phyloP scores from a whole-genome alignment of 2,113 vertebrate genomes.

The Ranitomeya variabilis region DNA sequence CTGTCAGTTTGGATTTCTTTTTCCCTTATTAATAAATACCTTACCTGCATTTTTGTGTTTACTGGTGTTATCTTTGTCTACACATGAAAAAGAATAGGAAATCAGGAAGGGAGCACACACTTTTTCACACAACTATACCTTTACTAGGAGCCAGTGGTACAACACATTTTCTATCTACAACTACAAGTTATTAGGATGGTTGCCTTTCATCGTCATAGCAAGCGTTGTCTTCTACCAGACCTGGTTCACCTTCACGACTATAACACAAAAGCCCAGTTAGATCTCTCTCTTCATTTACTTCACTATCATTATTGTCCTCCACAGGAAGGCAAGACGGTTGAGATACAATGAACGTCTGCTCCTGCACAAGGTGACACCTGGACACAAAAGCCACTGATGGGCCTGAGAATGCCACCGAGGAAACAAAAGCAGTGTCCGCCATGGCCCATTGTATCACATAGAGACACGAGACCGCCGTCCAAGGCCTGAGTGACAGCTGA shows the following conservation, averaged over 20 bases:
- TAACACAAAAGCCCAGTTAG: background rate
- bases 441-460: background rate
- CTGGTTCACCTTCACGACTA: background rate
- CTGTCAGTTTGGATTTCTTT: no score
- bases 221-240: background rate
- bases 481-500: conserved; percentile 3
- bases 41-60: no score
- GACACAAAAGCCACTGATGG: conserved; percentile 30
- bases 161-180: background rate
- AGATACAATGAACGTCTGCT: background rate
- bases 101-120: no score
- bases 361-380: conserved; percentile 19
- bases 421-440: background rate
- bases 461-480: conserved; percentile 7
- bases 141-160: background rate
- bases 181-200: background rate
- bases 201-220: background rate
- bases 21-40: no score
- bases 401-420: background rate
- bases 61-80: no score
- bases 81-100: no score
- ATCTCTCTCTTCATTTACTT: background rate
- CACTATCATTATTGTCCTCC: background rate
- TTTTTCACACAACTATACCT: no score
- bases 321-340: background rate